Evolutionary conservation across 2,113 vertebrate species (phyloP).

Genomic region (Charina bottae): DNA sequence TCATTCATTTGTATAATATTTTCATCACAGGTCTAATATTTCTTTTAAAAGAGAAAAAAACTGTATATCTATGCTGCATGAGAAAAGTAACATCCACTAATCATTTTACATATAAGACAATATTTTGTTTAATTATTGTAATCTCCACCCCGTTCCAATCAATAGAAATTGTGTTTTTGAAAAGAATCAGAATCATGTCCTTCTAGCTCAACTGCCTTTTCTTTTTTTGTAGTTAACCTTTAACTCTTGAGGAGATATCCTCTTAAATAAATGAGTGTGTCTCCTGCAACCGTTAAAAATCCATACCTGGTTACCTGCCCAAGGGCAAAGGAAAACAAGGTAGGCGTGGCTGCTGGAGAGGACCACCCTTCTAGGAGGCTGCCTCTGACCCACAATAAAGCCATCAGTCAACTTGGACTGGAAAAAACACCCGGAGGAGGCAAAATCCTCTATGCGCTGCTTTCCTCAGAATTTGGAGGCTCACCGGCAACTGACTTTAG

Average conservation of each 20-base stretch:
- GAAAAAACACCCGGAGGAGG: conserved; percentile 15
- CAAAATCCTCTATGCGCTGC: conserved; percentile 68
- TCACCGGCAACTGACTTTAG: conserved; percentile 59
- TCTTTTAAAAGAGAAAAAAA: conserved; percentile 21
- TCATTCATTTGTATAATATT: conserved; percentile 24
- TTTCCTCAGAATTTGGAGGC: conserved; percentile 56
- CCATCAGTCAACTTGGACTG: neutral
- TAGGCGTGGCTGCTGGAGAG: neutral
- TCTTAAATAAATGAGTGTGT: conserved; percentile 22
- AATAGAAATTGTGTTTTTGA: neutral
- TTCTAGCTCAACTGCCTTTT: neutral
- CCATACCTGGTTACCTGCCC: conserved; percentile 27
- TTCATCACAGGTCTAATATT: conserved; percentile 17
- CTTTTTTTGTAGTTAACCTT: neutral
- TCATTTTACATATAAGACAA: neutral
- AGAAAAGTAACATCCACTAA: neutral
- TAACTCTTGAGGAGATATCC: conserved; percentile 34
- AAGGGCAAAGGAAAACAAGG: neutral
- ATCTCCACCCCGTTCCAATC: neutral
- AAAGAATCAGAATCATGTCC: neutral
- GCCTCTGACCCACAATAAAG: conserved; percentile 30
- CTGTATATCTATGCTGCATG: neutral
- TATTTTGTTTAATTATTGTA: neutral
- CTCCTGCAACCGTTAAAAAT: conserved; percentile 62
- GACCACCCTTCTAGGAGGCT: neutral